A percentile compares a stretch with the other conserved stretches of the same genome.
phyloP scores from a whole-genome alignment of 2,113 vertebrate species.

The Corythaeola cristata region DNA sequence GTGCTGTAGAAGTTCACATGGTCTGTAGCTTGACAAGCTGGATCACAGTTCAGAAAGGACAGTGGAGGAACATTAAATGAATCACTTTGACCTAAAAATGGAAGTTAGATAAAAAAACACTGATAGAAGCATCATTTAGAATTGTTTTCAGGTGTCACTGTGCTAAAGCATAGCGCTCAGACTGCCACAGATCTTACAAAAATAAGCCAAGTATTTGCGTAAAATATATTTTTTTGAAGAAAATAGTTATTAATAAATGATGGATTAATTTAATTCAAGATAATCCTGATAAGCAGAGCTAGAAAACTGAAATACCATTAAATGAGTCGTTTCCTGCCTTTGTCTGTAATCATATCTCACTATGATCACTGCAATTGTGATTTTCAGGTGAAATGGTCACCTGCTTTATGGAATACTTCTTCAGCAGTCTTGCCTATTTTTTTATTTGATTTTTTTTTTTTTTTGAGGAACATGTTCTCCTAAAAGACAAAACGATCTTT shows the following conservation, averaged over 20 bases:
- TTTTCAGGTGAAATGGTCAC: neutral
- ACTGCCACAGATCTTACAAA: neutral
- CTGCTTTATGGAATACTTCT: neutral
- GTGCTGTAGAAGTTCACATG: neutral
- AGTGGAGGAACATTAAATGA: neutral
- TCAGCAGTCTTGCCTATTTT: neutral
- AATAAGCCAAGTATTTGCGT: neutral
- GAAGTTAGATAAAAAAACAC: neutral
- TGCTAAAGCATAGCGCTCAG: neutral
- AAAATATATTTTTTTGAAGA: neutral
- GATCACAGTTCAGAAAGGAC: neutral
- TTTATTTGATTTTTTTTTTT: neutral
- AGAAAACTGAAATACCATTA: neutral
- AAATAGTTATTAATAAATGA: conserved; percentile 17
- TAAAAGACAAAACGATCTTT: neutral
- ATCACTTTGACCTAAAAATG: conserved; percentile 2
- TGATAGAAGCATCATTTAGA: neutral
- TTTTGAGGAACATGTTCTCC: neutral
- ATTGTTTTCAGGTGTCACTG: neutral
- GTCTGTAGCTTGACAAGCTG: neutral
- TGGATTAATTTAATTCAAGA: conserved; percentile 2
- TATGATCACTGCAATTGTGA: neutral
- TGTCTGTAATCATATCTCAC: neutral
- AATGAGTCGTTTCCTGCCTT: neutral
- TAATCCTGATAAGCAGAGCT: neutral